Percentiles rank a stretch among this genome's conserved stretches.
phyloP scores from a whole-genome alignment of 1,140 invertebrate species.

The Dendrolimus punctatus region DNA sequence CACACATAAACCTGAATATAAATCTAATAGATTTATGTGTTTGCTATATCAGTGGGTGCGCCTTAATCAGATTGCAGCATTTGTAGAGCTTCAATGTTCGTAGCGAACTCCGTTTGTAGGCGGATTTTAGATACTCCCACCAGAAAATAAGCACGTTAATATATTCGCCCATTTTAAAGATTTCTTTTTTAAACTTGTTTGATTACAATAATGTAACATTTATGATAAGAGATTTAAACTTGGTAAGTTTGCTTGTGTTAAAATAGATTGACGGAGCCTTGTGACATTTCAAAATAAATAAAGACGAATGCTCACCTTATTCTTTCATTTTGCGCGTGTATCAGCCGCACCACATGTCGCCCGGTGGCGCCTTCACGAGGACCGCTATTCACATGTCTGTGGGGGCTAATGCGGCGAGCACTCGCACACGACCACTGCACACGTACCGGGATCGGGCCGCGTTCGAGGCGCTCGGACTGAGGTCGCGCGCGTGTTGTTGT shows the following conservation, averaged over 20 bases:
- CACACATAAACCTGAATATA: not conserved
- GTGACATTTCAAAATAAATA: constrained; percentile 5
- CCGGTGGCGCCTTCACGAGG: constrained; percentile 28
- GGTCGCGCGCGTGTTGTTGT: constrained; percentile 50
- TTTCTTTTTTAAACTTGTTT: too few species aligned
- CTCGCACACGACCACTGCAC: constrained; percentile 40
- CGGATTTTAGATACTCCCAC: constrained; percentile 54
- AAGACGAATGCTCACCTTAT: constrained; percentile 40
- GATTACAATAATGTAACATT: too few species aligned
- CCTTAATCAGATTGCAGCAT: constrained; percentile 68
- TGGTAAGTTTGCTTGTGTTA: too few species aligned
- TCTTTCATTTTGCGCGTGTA: constrained; percentile 59
- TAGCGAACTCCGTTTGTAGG: constrained; percentile 10
- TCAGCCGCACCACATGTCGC: constrained; percentile 27
- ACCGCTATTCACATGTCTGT: constrained; percentile 49
- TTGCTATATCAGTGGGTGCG: constrained; percentile 52
- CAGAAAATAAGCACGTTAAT: constrained; percentile 12
- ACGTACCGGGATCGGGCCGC: constrained; percentile 25
- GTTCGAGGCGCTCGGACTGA: constrained; percentile 17
- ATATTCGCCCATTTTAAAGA: too few species aligned
- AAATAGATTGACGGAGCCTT: too few species aligned
- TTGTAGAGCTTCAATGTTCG: constrained; percentile 50
- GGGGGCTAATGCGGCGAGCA: constrained; percentile 4
- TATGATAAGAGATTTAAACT: too few species aligned
- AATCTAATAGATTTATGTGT: constrained; percentile 15